Percentiles rank a stretch among this genome's conserved stretches.
These are phyloP conservation scores for Hyppa rectilinea DNA, from an alignment of 2,888 invertebrate species.

Conservation along the genomic window DNA sequence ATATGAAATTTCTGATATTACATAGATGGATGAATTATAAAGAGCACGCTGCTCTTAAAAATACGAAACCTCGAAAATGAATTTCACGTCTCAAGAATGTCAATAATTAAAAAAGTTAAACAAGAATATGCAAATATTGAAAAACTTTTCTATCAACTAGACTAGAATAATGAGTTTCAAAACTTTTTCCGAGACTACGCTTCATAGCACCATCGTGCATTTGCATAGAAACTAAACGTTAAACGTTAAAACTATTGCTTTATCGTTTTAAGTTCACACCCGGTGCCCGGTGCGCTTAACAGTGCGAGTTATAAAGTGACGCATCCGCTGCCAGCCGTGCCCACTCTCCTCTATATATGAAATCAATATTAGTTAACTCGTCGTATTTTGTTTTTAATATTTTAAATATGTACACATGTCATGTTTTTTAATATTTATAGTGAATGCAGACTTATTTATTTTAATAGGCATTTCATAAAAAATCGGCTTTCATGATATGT, in stretches of 20 bases:
- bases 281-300: constrained; percentile 34
- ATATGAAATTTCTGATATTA: neutral
- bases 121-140: constrained; percentile 39
- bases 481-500: neutral
- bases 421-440: neutral
- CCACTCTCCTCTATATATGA: constrained; percentile 14
- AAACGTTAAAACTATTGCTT: constrained; percentile 16
- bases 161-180: constrained; percentile 28
- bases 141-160: constrained; percentile 37
- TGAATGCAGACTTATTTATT: too few relatives aligned
- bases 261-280: constrained; percentile 7
- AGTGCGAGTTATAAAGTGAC: constrained; percentile 23
- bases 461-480: too few relatives aligned
- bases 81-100: constrained; percentile 17
- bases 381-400: constrained; percentile 1
- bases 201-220: neutral
- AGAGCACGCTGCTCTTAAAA: too few relatives aligned
- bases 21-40: neutral
- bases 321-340: constrained; percentile 25
- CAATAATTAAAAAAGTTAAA: constrained; percentile 47
- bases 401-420: neutral
- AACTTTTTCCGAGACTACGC: constrained; percentile 24
- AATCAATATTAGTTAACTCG: constrained; percentile 27
- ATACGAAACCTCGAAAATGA: neutral
- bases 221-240: constrained; percentile 17